phyloP scores from a whole-genome alignment of 2,888 invertebrate species.

The Ophion costatus region DNA sequence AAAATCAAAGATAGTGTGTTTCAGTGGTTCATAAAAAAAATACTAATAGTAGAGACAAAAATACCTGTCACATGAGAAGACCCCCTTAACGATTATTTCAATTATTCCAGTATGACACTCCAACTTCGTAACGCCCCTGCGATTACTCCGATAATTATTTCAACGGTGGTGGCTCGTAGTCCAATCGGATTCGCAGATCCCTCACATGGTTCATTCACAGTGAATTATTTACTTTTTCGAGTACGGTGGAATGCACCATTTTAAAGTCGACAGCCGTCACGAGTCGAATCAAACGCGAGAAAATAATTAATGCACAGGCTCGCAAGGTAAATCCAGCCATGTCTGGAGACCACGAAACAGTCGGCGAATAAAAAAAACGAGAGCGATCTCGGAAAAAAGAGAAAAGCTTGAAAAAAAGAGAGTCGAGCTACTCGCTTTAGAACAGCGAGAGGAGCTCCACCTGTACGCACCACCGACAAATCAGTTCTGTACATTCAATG shows the following conservation, averaged over 20 bases:
- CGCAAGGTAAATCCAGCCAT: conserved; percentile 5
- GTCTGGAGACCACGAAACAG: conserved; percentile 3
- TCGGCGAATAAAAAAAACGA: background rate
- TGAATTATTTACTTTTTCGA: background rate
- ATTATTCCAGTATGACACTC: background rate
- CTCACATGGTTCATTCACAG: background rate
- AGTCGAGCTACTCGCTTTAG: conserved; percentile 20
- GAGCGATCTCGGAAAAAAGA: conserved; percentile 3
- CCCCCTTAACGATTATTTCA: too few relatives aligned
- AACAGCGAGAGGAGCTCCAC: conserved; percentile 16
- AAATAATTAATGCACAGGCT: conserved; percentile 50
- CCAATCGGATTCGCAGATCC: background rate
- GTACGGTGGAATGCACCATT: background rate
- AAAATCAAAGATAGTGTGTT: too few relatives aligned
- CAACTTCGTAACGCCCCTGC: background rate
- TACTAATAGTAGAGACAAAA: too few relatives aligned
- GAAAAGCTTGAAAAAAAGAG: background rate
- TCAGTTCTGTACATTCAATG: conserved; percentile 43
- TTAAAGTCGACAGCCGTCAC: conserved; percentile 4
- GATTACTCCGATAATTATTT: too few relatives aligned
- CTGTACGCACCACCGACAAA: conserved; percentile 26
- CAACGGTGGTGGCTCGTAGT: background rate
- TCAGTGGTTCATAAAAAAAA: too few relatives aligned
- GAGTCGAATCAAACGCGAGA: conserved; percentile 6
- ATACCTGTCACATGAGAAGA: too few relatives aligned